Base-by-base conservation (phyloP, 92 coral and sea anemone species). In the Anthopleura xanthogrammica region DNA sequence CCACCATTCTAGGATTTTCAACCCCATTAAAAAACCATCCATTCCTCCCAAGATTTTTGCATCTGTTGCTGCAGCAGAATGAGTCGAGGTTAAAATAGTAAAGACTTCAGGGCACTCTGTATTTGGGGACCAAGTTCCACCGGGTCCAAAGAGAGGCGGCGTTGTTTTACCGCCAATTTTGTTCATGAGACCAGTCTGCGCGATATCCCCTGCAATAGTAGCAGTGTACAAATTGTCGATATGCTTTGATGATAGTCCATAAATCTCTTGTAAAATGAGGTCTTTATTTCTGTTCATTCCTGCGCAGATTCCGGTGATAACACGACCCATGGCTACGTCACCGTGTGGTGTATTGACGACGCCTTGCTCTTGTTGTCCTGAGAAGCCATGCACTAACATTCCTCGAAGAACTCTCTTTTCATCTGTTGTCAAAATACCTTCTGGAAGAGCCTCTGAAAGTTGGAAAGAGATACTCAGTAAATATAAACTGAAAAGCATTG, bases 311-410 rank as follows among this genome's bases (percentile, higher is more conserved):
- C 93, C 93, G 10, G 76, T 72, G 52, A 90, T 83, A 50, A 90
- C 93, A 43, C 55, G 85, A 20, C 93, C 93, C 83, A 90, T 77
- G 24, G 90, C 93, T 42, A 90, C 78, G 78, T 87, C 88, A 36
- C 90, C 92, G 7, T 39, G 66, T 17, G 77, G 87, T 22, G 90
- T 90, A 29, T 72, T 72, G 54, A 87, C 88, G 41, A 90, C 93
- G 23, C 93, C 93, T 41, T 24, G 64, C 40, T 83, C 93, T 46
- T 76, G 85, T 16, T 23, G 79, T 72, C 78, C 75, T 12, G 24
- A 54, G 36, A 39, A 75, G 14, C 79, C 48, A 80, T 90, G 89
- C 19, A 40, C 72, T 29, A 78, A 55, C 93, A 90, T 90, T 3
- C 76, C 77, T 36, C 80, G 77, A 39, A 90, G 78, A 60, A 80